Base-by-base conservation (phyloP, 1,140 invertebrate genomes). In the Micrasema minimum region DNA sequence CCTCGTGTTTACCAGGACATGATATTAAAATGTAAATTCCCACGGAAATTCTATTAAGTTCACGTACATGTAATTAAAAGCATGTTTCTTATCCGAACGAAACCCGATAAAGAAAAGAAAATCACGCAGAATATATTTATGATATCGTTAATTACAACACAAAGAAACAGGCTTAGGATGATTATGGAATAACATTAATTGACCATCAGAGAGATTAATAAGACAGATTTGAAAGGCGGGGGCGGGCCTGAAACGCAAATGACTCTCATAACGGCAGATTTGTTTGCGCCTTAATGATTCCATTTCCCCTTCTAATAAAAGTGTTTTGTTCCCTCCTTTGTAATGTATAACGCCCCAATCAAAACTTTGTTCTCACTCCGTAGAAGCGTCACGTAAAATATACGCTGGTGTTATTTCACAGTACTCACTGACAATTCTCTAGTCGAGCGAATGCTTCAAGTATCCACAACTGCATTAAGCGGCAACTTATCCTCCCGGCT, bases 141-240 rank as follows among this genome's bases (percentile, higher is more conserved):
- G 57, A 62, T 62, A 62, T 45, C 57, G 57, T 62, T 62, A 62
- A 62, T 62, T 62, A 62, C 57, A 62, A 45, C 57, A 62, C 57
- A 62, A 45, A 43, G 23, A 45, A 43, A 43, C 57, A 62, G 38
- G 20, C 37, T 23, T 45, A 18, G 57, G 37, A 62, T 62, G 14
- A 62, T 62, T 62, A 62, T 62, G 20, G 57, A 62, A 45, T 22
- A 62, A 45, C 37, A 20, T 62, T 62, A 43, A 62, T 62, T 62
- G 57, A 45, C 57, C 41, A 23, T 62, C 57, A 62, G 23, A 43
- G 41, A 62, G 57, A 62, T 62, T 62, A 62, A 62, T 62, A 22
- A 62, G 37, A 62, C 37, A 7, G 57, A 62, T 43, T 62, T 23
- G 23, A n/a, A n/a, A 20, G 38, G 38, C n/a, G 23, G 41, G 38